Percentiles rank a stretch among this genome's conserved stretches.
Conservation (phyloP, 1,140 invertebrate species). For the Marisa cornuarietis region DNA sequence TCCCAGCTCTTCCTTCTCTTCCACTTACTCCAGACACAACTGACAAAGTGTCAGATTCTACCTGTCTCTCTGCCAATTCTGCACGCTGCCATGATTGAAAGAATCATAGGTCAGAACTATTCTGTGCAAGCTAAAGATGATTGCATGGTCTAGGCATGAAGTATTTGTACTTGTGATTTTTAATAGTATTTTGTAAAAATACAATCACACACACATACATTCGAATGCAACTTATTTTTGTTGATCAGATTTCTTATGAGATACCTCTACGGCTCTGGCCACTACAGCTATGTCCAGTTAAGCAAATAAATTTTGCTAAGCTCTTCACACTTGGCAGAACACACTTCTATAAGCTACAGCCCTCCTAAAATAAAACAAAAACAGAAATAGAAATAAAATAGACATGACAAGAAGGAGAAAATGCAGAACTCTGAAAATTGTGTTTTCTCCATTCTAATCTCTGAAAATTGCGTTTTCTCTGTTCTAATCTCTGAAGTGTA, state of each 20-base stretch:
- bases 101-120: background rate
- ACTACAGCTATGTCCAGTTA: too few relatives aligned
- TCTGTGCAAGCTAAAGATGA: background rate
- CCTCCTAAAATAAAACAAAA: too few relatives aligned
- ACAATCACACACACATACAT: background rate
- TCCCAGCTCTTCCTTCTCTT: slow-evolving; percentile 25
- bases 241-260: background rate
- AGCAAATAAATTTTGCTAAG: too few relatives aligned
- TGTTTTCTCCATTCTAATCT: too few relatives aligned
- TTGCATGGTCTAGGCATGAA: background rate
- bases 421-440: too few relatives aligned
- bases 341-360: too few relatives aligned
- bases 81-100: slow-evolving; percentile 33
- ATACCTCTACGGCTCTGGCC: too few relatives aligned
- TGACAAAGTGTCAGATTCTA: slow-evolving; percentile 37
- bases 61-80: slow-evolving; percentile 36
- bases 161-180: background rate
- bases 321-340: too few relatives aligned
- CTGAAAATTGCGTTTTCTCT: too few relatives aligned
- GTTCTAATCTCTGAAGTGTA: background rate
- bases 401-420: too few relatives aligned
- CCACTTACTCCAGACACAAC: slow-evolving; percentile 38
- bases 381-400: too few relatives aligned
- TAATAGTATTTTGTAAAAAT: background rate
- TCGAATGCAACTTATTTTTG: background rate